Base-by-base conservation (phyloP, 2,113 vertebrate genomes). In the Gila orcuttii region DNA sequence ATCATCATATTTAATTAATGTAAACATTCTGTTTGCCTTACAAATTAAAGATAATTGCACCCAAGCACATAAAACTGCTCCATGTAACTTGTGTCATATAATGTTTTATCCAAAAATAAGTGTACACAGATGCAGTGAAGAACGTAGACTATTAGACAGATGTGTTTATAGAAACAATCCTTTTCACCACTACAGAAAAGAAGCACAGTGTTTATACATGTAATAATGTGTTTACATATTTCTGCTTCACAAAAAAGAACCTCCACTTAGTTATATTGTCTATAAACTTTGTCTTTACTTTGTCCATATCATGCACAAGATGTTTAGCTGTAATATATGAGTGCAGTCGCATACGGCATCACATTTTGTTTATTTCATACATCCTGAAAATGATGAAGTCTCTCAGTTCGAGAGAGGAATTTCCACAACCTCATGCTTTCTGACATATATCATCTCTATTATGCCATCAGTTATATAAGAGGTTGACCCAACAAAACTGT, bases 191-290 rank as follows among this genome's bases (percentile, higher is more conserved):
- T 69, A 21, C 17, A 69, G 80, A 69, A 55, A 64, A 80, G n/a
- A 80, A 81, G 59, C 59, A 64, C 36, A 28, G 45, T 82, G 80
- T 82, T 82, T 82, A 82, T 52, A 82, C 13, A 55, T 15, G 12
- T 52, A 82, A 52, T 82, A 69, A 69, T 52, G 45, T 82, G 80
- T 82, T 82, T 82, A 68, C 79, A 82, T 82, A 82, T 33, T 81
- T 81, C 59, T 66, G n/a, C n/a, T 80, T 80, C 39, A 80, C 39
- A 64, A 80, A 28, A 62, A 39, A 80, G 79, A 66, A 81, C 39
- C 59, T 47, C 59, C 39, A 66, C 59, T 81, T 66, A 66, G 59
- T 64, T 47, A 21, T 11, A 66, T 64, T 81, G 79, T 81, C 59
- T 81, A 45, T 47, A 66, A 81, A 81, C 39, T 3, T 79, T 47